phyloP scores from a whole-genome alignment of 2,113 vertebrate genomes.

The Cololabis saira region DNA sequence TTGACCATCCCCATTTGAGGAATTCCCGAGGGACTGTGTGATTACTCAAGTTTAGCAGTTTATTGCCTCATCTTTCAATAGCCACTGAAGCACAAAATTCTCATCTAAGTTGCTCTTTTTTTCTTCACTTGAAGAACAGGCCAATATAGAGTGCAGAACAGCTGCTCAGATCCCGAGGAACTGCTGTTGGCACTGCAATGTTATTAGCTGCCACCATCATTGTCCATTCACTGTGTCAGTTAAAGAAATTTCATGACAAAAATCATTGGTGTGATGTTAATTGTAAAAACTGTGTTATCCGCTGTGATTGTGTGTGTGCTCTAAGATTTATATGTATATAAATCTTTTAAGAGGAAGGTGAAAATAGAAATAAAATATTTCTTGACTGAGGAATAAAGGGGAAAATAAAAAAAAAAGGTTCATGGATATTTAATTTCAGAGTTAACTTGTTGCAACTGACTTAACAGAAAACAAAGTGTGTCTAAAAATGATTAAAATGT shows the following conservation, averaged over 20 bases:
- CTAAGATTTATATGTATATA: not conserved
- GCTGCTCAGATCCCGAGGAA: constrained; percentile 87
- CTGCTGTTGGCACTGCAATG: constrained; percentile 71
- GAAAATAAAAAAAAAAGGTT: no score
- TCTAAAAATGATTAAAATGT: no score
- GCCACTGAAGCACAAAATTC: constrained; percentile 99
- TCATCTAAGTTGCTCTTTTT: constrained; percentile 95
- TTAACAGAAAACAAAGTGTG: no score
- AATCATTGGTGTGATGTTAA: constrained; percentile 60
- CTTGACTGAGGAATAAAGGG: no score
- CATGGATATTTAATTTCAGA: no score
- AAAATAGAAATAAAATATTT: no score
- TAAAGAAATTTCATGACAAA: constrained; percentile 60
- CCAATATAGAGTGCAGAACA: constrained; percentile 92
- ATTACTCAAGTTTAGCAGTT: constrained; percentile 99
- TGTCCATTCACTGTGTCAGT: constrained; percentile 73
- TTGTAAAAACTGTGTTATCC: constrained; percentile 27
- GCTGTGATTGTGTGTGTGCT: not conserved
- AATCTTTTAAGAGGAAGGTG: no score
- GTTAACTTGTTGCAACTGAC: no score
- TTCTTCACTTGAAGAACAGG: constrained; percentile 89
- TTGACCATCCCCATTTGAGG: constrained; percentile 96
- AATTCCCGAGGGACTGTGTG: constrained; percentile 95
- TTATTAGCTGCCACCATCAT: constrained; percentile 74
- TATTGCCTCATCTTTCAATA: constrained; percentile 99